Evolutionary conservation across 2,113 vertebrate genomes (phyloP), one percentile per base, ranked within the genome.

Genomic region (Cygnus atratus): DNA sequence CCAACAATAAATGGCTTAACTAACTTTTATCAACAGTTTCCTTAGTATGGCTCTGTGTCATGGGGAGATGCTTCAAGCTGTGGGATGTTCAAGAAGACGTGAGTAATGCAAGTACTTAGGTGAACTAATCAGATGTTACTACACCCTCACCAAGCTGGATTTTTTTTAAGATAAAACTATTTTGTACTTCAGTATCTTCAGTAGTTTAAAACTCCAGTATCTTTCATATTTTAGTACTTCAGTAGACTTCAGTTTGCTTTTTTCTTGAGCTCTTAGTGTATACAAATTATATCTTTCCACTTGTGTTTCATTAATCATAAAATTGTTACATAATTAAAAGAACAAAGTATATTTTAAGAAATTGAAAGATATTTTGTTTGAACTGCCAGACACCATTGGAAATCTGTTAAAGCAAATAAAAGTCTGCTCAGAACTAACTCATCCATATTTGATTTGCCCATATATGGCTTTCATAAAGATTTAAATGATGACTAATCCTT

Each of bases 401-500:
- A 84, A 77, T 39, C 71, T 96, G 68, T 70, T 63, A 48, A 80
- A 43, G 44, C 61, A 61, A 55, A 63, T 10, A 77, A 55, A 95
- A 80, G 29, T 92, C 35, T 66, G n/a, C 46, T 93, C 77, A 71
- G 78, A 66, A 73, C 26, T 62, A 91, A 62, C 35, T 93, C 26
- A 48, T 87, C 73, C n/a, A 6, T 58, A 52, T 48, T 77, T 87
- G 75, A 63, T 90, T 95, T 96, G 84, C 92, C 66, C 73, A 76
- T 39, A 87, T 72, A 25, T 84, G 78, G 79, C 65, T 96, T 94
- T 94, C 58, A 87, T 81, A 71, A 80, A 94, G 66, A 88, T 67
- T 48, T 62, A 79, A 92, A 59, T 83, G 35, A 59, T 91, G 72
- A 92, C 74, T 94, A 90, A 97, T 68, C 68, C 84, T 92, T 92